phyloP scores from a whole-genome alignment of 1,140 invertebrate genomes.

The Nasonia giraulti region DNA sequence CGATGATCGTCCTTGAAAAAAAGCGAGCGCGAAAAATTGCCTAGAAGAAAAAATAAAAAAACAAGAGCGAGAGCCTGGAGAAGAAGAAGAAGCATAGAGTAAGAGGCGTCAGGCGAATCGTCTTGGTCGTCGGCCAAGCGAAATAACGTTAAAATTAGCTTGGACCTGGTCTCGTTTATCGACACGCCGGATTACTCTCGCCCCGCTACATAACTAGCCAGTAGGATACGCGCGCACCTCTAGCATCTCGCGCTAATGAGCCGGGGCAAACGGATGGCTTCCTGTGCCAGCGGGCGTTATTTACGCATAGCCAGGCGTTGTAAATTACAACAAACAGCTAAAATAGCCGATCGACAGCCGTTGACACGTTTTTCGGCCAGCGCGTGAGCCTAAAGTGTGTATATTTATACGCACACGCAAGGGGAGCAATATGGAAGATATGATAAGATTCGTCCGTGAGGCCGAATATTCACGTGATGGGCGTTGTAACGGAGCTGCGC shows the following conservation, averaged over 20 bases:
- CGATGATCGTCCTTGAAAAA: not conserved
- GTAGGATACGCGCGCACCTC: not conserved
- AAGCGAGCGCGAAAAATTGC: not conserved
- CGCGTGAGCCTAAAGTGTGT: not conserved
- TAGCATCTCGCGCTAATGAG: not conserved
- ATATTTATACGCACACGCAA: not conserved
- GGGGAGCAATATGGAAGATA: not conserved
- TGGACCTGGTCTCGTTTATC: constrained; percentile 57
- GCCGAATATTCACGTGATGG: too few relatives aligned
- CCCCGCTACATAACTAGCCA: not conserved
- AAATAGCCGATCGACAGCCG: not conserved
- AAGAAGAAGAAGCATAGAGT: constrained; percentile 27
- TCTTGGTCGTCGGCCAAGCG: constrained; percentile 62
- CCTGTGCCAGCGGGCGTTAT: not conserved
- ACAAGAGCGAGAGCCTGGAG: constrained; percentile 35
- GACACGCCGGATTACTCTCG: constrained; percentile 46
- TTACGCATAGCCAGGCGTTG: not conserved
- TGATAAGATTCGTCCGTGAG: not conserved
- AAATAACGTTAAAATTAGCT: constrained; percentile 65
- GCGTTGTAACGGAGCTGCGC: too few relatives aligned
- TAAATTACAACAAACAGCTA: too few relatives aligned
- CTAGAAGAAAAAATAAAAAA: constrained; percentile 42
- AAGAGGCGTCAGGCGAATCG: constrained; percentile 44
- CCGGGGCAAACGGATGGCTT: not conserved
- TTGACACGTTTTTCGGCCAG: not conserved